Base-by-base conservation (phyloP, 2,797 vertebrate genomes). In the Dromococcyx pavoninus region DNA sequence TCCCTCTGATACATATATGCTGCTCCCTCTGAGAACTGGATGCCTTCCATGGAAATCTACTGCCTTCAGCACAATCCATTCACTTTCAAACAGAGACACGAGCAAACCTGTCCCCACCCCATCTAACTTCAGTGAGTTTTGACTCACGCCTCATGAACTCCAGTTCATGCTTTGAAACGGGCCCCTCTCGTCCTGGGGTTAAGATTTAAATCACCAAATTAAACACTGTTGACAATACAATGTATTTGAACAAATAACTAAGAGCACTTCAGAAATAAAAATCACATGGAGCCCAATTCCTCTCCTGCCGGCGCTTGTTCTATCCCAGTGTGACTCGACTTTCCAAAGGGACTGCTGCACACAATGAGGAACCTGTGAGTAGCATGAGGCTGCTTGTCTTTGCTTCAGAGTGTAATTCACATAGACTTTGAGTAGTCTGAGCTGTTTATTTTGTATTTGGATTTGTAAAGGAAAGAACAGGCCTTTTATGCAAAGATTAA, bases 131-230 rank as follows among this genome's bases (percentile, higher is more conserved):
- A 41, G 35, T 2, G 30, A 35, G n/a, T 32, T 71, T 58, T 50
- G 30, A 53, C 39, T 76, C n/a, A 6, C 27, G 61, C 60, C 62
- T 80, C 39, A 15, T 22, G 23, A 74, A 41, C 77, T 51, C 70
- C 76, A 35, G 60, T 19, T 54, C 50, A 25, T 17, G n/a, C 41
- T 82, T 57, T 82, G 46, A 82, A 71, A 28, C 4, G n/a, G 61
- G 35, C 62, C 72, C 78, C 16, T 93, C 72, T 73, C 66, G 43
- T 95, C 87, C 89, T 95, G 95, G 94, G 94, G 90, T 96, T 97
- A 96, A 79, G 94, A 97, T 95, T 93, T 91, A 82, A 78, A 92
- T 72, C 51, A 41, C 81, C 75, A 91, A 86, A 82, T 91, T 93
- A 80, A 97, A 95, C 91, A 77, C 81, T 76, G 89, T 56, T 91